These are phyloP conservation scores for Spizaetus ornatus DNA, from an alignment of 2,113 vertebrate genomes.

Conservation along the genomic window DNA sequence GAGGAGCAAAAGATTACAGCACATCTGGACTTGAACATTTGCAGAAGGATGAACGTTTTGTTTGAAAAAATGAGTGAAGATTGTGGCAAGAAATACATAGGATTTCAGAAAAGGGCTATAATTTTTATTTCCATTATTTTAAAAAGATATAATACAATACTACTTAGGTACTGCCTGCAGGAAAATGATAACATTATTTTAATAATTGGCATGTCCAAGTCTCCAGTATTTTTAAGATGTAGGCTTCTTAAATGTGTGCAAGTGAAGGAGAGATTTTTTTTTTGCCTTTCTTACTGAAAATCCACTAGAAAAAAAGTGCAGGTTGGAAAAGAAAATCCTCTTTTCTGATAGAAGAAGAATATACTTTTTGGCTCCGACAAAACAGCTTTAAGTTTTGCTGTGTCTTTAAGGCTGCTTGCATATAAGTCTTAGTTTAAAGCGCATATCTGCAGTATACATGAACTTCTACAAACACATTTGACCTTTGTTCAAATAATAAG, in stretches of 20 bases:
- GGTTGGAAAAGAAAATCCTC: not conserved
- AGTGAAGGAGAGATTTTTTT: not conserved
- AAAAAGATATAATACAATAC: not conserved
- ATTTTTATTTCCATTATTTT: constrained; percentile 35
- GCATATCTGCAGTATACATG: not conserved
- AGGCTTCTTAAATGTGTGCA: not conserved
- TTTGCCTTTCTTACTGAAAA: not conserved
- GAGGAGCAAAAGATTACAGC: not conserved
- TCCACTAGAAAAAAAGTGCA: not conserved
- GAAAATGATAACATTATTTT: constrained; percentile 33
- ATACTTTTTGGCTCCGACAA: not conserved
- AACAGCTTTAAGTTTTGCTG: not conserved
- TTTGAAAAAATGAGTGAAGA: not conserved
- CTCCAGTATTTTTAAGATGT: not conserved
- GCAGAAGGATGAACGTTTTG: not conserved
- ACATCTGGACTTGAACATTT: not conserved
- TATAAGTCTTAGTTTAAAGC: not conserved
- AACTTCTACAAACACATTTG: not conserved
- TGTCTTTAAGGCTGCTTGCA: not conserved
- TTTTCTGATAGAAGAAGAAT: not conserved
- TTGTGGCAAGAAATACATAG: not conserved
- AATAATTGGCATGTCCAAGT: not conserved
- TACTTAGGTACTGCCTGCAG: not conserved
- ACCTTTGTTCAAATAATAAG: not conserved
- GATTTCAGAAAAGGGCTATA: not conserved